Evolutionary conservation across 2,888 invertebrate species (phyloP), one percentile per base, ranked within the genome.

Genomic region (Petrolisthes manimaculis): DNA sequence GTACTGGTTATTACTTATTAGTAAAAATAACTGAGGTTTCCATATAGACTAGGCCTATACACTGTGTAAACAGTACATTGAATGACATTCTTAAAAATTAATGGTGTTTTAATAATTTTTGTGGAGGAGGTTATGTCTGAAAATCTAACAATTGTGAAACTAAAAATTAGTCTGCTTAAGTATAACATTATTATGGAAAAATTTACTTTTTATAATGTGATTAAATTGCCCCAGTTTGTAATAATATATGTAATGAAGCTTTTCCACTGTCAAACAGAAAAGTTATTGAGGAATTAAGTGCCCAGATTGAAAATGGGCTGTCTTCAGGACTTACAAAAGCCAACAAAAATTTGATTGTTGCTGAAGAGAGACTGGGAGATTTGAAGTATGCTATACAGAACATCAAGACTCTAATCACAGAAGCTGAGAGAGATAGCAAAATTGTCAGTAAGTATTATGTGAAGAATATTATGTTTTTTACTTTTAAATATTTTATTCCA

Each of bases 381-480:
- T 75, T 90, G 61, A 88, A 79, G 69, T 90, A 88, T 67, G 90
- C 90, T 24, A 5, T 90, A 74, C 84, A 88, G 54, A 88, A 80
- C 24, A 85, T 88, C 55, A 86, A 74, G 69, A 55, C 77, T 1
- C 24, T 86, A 14, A 55, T 90, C 12, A 53, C 86, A 21, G 83
- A 90, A 51, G 83, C 90, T 0, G 80, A 85, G 54, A 77, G 90
- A 61, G 90, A 90, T 61, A 75, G 88, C 21, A 86, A 83, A 56
- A 86, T 83, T 74, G 86, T 90, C 37, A 88, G 90, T 90, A 80
- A 88, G 90, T 86, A 79, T 9, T 14, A 61, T n/a, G 61, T 71
- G 14, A 51, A 18, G 3, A 21, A 5, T 18, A 21, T 21, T 12
- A 18, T 81, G n/a, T 18, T 3, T 56, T n/a, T 18, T 9, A 5